Evolutionary conservation across 2,797 vertebrate genomes (phyloP).

Genomic region (Cuniculus paca): DNA sequence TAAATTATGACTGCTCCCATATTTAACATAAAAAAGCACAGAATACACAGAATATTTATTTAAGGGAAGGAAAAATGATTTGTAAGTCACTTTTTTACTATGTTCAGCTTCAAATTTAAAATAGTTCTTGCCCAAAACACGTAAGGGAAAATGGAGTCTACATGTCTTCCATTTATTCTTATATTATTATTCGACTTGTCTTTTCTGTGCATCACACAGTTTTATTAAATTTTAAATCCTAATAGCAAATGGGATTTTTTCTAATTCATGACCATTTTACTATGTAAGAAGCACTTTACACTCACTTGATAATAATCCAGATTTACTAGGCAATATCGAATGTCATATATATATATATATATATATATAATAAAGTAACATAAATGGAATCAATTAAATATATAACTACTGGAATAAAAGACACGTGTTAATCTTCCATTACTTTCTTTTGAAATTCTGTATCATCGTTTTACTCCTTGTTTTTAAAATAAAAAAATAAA

Average conservation of each 20-base stretch:
- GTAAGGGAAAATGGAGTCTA: background rate
- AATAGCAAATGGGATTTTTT: background rate
- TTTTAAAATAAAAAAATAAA: too few species aligned
- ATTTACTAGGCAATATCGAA: background rate
- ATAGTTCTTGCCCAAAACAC: conserved; percentile 12
- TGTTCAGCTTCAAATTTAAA: conserved; percentile 12
- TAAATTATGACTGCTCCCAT: conserved; percentile 49
- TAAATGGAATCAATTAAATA: background rate
- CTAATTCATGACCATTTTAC: conserved; percentile 51
- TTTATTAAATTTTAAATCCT: conserved; percentile 21
- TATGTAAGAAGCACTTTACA: conserved; percentile 71
- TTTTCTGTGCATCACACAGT: conserved; percentile 67
- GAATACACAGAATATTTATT: conserved; percentile 27
- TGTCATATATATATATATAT: background rate
- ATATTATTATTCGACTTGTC: background rate
- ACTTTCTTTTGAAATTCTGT: too few species aligned
- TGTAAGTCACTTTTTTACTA: background rate
- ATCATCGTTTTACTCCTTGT: too few species aligned
- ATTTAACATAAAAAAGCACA: background rate
- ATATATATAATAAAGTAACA: conserved; percentile 6
- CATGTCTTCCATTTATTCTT: conserved; percentile 13
- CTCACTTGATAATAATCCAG: conserved; percentile 63
- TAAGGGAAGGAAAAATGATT: conserved; percentile 47
- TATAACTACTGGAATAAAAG: conserved; percentile 32
- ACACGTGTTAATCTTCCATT: background rate